These are phyloP conservation scores for Leptodactylus fallax DNA, from an alignment of 2,797 vertebrate genomes.

Conservation along the genomic window DNA sequence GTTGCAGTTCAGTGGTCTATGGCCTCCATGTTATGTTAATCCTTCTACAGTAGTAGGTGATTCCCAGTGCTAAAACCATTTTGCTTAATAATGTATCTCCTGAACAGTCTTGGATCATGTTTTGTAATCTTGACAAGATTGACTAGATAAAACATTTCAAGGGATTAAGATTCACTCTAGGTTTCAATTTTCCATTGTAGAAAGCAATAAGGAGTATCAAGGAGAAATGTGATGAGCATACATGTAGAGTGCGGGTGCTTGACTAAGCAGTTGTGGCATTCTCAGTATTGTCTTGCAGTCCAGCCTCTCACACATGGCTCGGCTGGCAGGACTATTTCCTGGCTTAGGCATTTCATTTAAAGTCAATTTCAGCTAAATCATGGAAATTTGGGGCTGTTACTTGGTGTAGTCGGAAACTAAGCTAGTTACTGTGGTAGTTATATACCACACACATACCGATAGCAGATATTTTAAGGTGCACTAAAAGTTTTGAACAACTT, in stretches of 20 bases:
- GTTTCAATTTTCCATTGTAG: constrained; percentile 18
- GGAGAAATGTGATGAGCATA: not conserved
- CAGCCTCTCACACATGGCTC: too few relatives aligned
- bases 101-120: not conserved
- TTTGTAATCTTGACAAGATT: constrained; percentile 37
- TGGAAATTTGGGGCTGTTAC: not conserved
- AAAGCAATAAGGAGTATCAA: constrained; percentile 3
- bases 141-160: constrained; percentile 40
- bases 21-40: not conserved
- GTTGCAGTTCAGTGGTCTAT: not conserved
- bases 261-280: not conserved
- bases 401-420: not conserved
- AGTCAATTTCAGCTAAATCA: not conserved
- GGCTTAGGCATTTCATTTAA: not conserved
- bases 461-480: too few relatives aligned
- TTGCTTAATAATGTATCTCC: not conserved
- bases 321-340: not conserved
- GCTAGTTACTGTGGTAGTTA: not conserved
- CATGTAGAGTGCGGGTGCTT: not conserved
- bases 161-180: constrained; percentile 43
- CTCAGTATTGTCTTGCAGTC: not conserved
- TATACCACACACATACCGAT: not conserved
- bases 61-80: not conserved
- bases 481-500: too few relatives aligned
- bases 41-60: not conserved